phyloP scores from a whole-genome alignment of 2,888 invertebrate species.

The Drosophila leonis region DNA sequence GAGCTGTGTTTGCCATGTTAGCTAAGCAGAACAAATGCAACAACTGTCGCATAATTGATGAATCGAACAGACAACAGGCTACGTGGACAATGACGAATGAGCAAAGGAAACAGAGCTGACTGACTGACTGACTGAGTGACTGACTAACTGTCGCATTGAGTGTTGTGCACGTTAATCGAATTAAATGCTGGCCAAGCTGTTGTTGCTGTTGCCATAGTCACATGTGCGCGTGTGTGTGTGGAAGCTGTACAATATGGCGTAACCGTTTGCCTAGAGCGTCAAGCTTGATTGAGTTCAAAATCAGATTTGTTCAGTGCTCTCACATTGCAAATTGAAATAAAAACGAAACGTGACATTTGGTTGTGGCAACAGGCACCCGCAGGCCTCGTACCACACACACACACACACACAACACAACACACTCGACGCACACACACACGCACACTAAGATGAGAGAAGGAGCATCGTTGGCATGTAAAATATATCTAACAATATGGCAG shows the following conservation, averaged over 20 bases:
- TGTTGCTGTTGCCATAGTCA: slow-evolving; percentile 34
- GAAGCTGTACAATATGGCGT: slow-evolving; percentile 51
- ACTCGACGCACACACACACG: slow-evolving; percentile 1
- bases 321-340: slow-evolving; percentile 68
- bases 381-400: slow-evolving; percentile 19
- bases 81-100: neutral
- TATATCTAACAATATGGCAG: slow-evolving; percentile 49
- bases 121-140: neutral
- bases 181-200: slow-evolving; percentile 62
- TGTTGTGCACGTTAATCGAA: slow-evolving; percentile 54
- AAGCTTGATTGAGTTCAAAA: slow-evolving; percentile 66
- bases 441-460: neutral
- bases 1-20: slow-evolving; percentile 10
- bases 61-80: slow-evolving; percentile 16
- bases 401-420: slow-evolving; percentile 6
- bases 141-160: neutral
- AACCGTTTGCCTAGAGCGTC: slow-evolving; percentile 43
- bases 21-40: slow-evolving; percentile 24
- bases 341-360: slow-evolving; percentile 64
- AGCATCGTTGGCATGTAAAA: slow-evolving; percentile 27
- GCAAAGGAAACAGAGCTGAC: neutral
- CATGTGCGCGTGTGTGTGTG: neutral
- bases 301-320: slow-evolving; percentile 61
- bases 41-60: slow-evolving; percentile 59
- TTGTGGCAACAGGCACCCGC: slow-evolving; percentile 52